Percentiles rank a stretch among this genome's conserved stretches.
Evolutionary conservation across 2,888 invertebrate genomes (phyloP).

Genomic region (Drosophila nr. perissopoda): DNA sequence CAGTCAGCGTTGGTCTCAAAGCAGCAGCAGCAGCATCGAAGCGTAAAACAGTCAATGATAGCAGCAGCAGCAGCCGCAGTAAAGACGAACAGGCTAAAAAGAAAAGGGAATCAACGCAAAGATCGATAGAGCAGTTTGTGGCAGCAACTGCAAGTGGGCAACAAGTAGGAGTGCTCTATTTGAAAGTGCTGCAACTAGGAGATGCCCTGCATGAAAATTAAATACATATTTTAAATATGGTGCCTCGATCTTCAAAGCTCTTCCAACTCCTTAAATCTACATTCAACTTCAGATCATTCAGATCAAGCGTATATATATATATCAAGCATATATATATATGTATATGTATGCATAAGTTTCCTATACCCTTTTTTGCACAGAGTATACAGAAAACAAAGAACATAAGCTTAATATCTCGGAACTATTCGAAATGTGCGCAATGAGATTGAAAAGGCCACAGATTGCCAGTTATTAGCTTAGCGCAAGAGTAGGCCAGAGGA

Average conservation of each 20-base stretch:
- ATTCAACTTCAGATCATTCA: neutral
- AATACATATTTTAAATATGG: neutral
- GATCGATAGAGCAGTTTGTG: conserved; percentile 69
- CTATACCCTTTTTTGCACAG: neutral
- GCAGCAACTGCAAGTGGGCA: conserved; percentile 12
- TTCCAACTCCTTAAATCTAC: neutral
- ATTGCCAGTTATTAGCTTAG: conserved; percentile 63
- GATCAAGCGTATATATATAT: neutral
- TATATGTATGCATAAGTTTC: neutral
- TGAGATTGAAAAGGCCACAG: conserved; percentile 63
- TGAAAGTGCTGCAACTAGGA: neutral
- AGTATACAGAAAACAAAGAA: conserved; percentile 29
- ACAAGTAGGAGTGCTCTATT: conserved; percentile 26
- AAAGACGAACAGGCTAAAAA: conserved; percentile 7
- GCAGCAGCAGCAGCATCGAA: conserved; percentile 21
- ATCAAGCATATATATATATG: no score
- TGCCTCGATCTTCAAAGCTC: neutral
- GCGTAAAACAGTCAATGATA: conserved; percentile 49
- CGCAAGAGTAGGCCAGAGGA: neutral
- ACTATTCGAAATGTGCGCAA: conserved; percentile 41
- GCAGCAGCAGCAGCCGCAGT: conserved; percentile 34
- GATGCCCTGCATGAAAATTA: conserved; percentile 7
- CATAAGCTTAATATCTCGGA: conserved; percentile 12
- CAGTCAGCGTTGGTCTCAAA: conserved; percentile 14
- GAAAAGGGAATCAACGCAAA: conserved; percentile 37